phyloP scores from a whole-genome alignment of 1,140 invertebrate species.

The Delia radicum region DNA sequence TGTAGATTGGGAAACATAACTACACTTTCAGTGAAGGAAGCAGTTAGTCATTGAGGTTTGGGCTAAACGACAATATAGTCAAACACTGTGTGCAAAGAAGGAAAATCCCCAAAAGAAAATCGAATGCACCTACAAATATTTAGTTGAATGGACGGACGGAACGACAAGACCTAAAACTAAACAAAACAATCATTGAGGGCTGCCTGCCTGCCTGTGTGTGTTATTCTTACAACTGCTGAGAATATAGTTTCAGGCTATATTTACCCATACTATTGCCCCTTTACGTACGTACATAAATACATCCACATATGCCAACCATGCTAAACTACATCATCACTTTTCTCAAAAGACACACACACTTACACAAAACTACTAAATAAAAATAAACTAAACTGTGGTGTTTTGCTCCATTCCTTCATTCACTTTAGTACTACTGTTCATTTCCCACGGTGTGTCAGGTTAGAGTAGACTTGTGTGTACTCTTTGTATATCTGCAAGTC shows the following conservation, averaged over 20 bases:
- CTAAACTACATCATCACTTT: neutral
- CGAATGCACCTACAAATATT: too few relatives aligned
- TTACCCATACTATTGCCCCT: neutral
- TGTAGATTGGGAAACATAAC: too few relatives aligned
- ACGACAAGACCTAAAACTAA: too few relatives aligned
- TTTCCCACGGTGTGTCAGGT: conserved; percentile 53
- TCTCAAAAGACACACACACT: neutral
- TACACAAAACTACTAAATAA: neutral
- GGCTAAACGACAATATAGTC: too few relatives aligned
- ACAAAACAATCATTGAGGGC: too few relatives aligned
- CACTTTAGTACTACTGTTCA: conserved; percentile 47
- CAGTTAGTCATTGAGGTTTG: too few relatives aligned
- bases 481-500: too few relatives aligned
- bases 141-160: too few relatives aligned
- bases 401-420: conserved; percentile 13
- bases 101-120: too few relatives aligned
- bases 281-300: neutral
- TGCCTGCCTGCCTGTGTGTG: too few relatives aligned
- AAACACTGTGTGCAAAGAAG: too few relatives aligned
- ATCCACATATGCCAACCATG: neutral
- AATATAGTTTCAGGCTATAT: conserved; percentile 1
- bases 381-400: neutral
- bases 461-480: neutral
- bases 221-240: neutral
- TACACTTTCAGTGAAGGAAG: too few relatives aligned